Evolutionary conservation across 2,113 vertebrate species (phyloP), one percentile per base, ranked within the genome.

Genomic region (Centropus bengalensis): DNA sequence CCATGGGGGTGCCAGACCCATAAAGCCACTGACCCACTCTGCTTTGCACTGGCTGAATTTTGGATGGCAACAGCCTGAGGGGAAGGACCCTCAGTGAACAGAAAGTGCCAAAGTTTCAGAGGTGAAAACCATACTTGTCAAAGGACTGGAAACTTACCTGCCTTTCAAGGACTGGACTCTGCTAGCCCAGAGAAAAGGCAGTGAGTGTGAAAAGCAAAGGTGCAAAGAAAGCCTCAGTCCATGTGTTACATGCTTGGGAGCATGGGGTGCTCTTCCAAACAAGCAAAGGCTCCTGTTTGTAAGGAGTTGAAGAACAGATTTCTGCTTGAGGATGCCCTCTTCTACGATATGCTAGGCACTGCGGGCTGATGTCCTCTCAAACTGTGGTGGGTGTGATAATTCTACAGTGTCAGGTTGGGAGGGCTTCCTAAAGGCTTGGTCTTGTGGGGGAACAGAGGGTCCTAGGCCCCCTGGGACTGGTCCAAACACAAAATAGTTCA

Each of bases 341-440:
- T 93, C 63, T 86, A 32, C 45, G 68, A 4, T 36, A 21, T 30
- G n/a, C 27, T 42, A 55, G 63, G 30, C 45, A 44, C 49, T 82
- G 67, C 0, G 0, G 9, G 5, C 58, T 82, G 64, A n/a, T 81
- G 45, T 66, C 44, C 18, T 81, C 60, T 86, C 5, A 0, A 22
- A 78, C 69, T 3, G 2, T 73, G 26, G 15, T 81, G 60, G 56
- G 26, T 32, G 17, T 38, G 23, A 44, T 33, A n/a, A 47, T 81
- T 83, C 64, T 75, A 74, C 16, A 56, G 44, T 26, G 13, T 73
- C 30, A 24, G 3, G 24, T 30, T 93, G 47, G 28, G 23, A 83
- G 23, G 18, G 9, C 44, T 86, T 95, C 30, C 7, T 67, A 21
- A 89, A 64, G 19, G 23, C 9, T 23, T 38, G 24, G 38, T 32